Conservation (phyloP, 2,113 vertebrate genomes). For the Lophochroa leadbeateri region DNA sequence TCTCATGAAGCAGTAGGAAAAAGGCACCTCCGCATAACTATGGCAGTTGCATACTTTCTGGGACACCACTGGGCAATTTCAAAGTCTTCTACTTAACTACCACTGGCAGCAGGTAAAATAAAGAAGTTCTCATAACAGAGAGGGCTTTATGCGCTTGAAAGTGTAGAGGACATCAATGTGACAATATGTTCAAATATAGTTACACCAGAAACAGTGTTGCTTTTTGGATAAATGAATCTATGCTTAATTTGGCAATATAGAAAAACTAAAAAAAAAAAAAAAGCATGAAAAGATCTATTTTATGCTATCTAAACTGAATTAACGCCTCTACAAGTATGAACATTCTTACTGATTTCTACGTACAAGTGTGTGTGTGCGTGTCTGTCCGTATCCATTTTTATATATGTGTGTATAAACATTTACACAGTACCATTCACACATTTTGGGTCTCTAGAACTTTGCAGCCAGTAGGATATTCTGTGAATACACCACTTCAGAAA, state of each 20-base stretch:
- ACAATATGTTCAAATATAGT: neutral
- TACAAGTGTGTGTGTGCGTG: neutral
- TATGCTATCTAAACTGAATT: neutral
- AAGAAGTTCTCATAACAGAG: neutral
- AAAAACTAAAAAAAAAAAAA: neutral
- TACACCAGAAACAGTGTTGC: neutral
- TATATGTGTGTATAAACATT: too few species aligned
- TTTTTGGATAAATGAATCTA: neutral
- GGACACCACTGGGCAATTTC: neutral
- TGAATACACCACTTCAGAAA: neutral
- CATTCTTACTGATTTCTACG: neutral
- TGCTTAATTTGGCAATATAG: neutral
- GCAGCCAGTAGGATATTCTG: neutral
- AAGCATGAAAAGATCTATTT: neutral
- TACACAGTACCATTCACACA: neutral
- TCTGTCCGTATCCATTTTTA: too few species aligned
- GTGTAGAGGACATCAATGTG: neutral
- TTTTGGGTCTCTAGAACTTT: neutral
- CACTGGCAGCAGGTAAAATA: neutral
- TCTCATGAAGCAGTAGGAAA: neutral
- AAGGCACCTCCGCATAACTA: neutral
- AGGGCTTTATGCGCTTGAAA: neutral
- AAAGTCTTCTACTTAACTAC: neutral
- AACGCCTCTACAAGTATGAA: neutral
- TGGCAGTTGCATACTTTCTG: rapidly evolving